Conservation (phyloP, 2,888 invertebrate genomes). For the Himalopsyche kuldschensis region DNA sequence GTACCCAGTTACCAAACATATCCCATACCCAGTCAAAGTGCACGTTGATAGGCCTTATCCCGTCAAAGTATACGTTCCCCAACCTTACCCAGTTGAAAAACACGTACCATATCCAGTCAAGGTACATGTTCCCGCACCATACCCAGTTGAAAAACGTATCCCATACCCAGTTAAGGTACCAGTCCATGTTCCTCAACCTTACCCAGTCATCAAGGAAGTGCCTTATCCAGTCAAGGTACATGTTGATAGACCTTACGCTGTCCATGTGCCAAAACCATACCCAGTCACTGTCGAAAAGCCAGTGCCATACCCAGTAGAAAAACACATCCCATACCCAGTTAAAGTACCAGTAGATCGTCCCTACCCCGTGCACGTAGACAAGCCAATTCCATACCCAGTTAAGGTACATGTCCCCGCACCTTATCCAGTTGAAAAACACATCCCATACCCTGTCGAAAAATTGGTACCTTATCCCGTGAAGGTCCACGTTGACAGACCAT, state of each 20-base stretch:
- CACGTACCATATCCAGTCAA: conserved; percentile 68
- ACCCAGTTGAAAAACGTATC: conserved; percentile 68
- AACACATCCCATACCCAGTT: conserved; percentile 63
- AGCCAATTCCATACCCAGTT: conserved; percentile 59
- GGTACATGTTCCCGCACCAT: conserved; percentile 69
- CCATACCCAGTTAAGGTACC: conserved; percentile 67
- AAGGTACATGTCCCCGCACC: conserved; percentile 70
- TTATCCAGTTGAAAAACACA: conserved; percentile 63
- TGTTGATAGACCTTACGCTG: conserved; percentile 67
- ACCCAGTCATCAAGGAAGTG: conserved; percentile 59
- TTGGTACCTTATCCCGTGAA: conserved; percentile 68
- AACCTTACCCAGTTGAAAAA: conserved; percentile 64
- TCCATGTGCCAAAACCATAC: conserved; percentile 63
- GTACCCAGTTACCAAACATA: conserved; percentile 68
- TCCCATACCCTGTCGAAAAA: conserved; percentile 69
- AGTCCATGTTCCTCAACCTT: conserved; percentile 64
- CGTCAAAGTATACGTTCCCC: conserved; percentile 60
- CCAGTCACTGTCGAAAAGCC: conserved; percentile 63
- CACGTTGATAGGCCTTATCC: conserved; percentile 58
- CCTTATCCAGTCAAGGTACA: conserved; percentile 66
- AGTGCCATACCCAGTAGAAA: conserved; percentile 64
- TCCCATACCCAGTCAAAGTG: conserved; percentile 60
- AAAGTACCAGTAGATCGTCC: conserved; percentile 65
- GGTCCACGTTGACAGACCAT: conserved; percentile 65
- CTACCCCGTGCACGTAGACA: conserved; percentile 54